These are phyloP conservation scores for Watsonalla binaria DNA, from an alignment of 2,888 invertebrate species.

Conservation along the genomic window DNA sequence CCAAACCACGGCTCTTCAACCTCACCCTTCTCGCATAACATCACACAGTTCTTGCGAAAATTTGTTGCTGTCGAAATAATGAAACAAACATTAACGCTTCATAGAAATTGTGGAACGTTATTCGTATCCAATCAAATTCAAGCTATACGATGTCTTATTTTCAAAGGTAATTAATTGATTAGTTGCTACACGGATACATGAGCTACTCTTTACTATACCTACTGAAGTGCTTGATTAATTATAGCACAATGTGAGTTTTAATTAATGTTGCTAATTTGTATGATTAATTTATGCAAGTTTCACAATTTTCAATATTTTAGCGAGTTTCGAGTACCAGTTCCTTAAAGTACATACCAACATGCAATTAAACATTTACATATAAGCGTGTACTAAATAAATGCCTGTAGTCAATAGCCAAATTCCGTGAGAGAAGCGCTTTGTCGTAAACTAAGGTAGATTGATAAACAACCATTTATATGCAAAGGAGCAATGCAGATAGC, in stretches of 20 bases:
- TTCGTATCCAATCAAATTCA: background rate
- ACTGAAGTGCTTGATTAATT: no score
- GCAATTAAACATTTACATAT: background rate
- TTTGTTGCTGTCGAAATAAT: constrained; percentile 41
- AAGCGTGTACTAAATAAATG: background rate
- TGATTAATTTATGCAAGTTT: no score
- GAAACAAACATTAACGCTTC: background rate
- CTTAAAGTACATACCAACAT: no score
- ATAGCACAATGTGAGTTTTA: no score
- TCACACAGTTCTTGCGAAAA: constrained; percentile 59
- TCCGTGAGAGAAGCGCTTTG: background rate
- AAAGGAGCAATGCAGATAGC: background rate
- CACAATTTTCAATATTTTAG: no score
- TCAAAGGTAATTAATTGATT: no score
- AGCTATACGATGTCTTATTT: no score
- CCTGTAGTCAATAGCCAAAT: background rate
- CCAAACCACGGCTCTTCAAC: constrained; percentile 86
- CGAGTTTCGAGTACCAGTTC: no score
- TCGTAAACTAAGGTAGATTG: background rate
- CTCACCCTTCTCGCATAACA: constrained; percentile 74
- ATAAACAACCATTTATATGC: constrained; percentile 1
- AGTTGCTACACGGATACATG: no score
- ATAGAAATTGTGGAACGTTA: background rate
- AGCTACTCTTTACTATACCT: no score
- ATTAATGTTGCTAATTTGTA: no score